These are phyloP conservation scores for Acanthis flammea DNA, from an alignment of 2,797 vertebrate species.

Conservation along the genomic window DNA sequence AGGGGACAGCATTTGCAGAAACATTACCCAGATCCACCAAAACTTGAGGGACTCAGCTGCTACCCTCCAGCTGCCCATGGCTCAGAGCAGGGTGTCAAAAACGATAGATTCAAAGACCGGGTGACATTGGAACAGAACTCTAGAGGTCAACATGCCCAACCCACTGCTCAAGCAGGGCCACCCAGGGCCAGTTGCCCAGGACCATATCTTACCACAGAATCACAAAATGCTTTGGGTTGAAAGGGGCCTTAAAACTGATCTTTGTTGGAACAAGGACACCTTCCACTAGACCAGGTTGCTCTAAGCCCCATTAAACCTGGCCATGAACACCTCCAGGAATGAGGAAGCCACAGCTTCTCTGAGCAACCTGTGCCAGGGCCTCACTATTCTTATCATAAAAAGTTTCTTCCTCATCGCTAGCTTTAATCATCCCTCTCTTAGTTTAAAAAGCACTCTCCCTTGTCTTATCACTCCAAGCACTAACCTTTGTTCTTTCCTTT, in stretches of 20 bases:
- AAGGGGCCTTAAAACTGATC: background rate
- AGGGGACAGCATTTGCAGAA: background rate
- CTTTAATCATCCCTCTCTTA: background rate
- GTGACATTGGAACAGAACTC: background rate
- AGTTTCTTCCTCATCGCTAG: background rate
- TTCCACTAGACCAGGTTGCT: background rate
- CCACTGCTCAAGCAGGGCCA: background rate
- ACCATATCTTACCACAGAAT: background rate
- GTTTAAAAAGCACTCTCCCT: background rate
- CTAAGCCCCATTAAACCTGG: background rate
- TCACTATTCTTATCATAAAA: background rate
- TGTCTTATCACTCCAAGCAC: background rate
- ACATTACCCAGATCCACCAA: background rate
- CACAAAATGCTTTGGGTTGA: background rate
- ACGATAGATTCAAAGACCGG: background rate
- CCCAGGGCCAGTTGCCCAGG: background rate
- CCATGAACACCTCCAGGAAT: background rate
- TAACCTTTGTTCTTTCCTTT: background rate
- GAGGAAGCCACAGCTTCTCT: background rate
- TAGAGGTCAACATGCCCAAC: background rate
- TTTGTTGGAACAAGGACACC: background rate
- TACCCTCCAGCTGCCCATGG: background rate
- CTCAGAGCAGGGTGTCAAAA: background rate
- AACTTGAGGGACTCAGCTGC: background rate
- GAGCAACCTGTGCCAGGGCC: background rate